Evolutionary conservation across 1,140 invertebrate genomes (phyloP).

Genomic region (Mya arenaria): DNA sequence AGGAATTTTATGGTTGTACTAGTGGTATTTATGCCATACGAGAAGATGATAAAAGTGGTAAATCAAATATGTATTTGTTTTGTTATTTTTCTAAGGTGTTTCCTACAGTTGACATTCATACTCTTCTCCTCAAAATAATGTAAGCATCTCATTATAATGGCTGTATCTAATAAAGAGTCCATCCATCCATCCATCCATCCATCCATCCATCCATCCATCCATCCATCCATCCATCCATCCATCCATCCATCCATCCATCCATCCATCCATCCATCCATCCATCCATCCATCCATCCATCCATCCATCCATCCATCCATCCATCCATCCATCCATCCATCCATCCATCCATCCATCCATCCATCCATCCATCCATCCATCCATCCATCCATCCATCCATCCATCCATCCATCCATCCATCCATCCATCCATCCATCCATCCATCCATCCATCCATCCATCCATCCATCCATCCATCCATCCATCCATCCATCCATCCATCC

Average conservation of each 20-base stretch:
- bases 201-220: conserved; percentile 3
- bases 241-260: background rate
- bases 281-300: conserved; percentile 1
- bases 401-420: background rate
- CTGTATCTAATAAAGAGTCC: too few species aligned
- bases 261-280: background rate
- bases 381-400: background rate
- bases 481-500: background rate
- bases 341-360: background rate
- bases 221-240: conserved; percentile 3
- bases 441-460: background rate
- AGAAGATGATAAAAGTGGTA: too few species aligned
- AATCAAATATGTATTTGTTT: too few species aligned
- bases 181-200: background rate
- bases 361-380: background rate
- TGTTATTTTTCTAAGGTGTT: too few species aligned
- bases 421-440: background rate
- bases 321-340: background rate
- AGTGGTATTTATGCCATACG: too few species aligned
- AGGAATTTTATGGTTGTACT: too few species aligned
- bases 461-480: background rate
- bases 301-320: background rate
- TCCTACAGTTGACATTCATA: too few species aligned
- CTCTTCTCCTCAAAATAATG: too few species aligned
- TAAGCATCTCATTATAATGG: too few species aligned